These are phyloP conservation scores for Panagrolaimus sp. DNA, from an alignment of 1,140 invertebrate genomes.

Conservation along the genomic window DNA sequence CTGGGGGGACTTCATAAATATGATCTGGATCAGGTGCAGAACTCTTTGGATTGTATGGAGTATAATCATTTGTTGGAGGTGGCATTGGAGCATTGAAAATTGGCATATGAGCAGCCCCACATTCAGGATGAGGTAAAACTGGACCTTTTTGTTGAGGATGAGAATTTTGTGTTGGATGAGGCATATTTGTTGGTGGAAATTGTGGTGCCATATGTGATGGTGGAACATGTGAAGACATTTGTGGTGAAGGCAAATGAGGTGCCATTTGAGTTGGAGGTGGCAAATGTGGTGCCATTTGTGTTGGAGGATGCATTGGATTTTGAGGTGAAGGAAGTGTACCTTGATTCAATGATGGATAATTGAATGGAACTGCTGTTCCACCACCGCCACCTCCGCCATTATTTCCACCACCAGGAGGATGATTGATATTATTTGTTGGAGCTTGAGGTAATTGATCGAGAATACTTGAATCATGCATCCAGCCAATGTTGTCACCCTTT, in stretches of 20 bases:
- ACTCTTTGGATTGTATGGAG: slow-evolving; percentile 23
- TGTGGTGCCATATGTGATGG: slow-evolving; percentile 4
- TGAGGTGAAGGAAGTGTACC: not conserved
- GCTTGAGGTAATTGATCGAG: not conserved
- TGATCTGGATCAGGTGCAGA: slow-evolving; percentile 22
- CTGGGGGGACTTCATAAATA: slow-evolving; percentile 46
- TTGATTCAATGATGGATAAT: not conserved
- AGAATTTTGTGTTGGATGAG: not conserved
- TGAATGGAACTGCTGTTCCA: not conserved
- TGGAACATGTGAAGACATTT: slow-evolving; percentile 2
- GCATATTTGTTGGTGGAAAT: slow-evolving; percentile 4
- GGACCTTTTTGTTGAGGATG: slow-evolving; percentile 15
- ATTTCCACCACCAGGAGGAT: not conserved
- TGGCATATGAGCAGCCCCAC: not conserved
- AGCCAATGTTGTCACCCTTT: not conserved
- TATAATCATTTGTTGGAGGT: slow-evolving; percentile 26
- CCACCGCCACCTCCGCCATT: not conserved
- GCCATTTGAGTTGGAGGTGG: not conserved
- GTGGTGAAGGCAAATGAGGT: not conserved
- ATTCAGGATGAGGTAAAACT: slow-evolving; percentile 14
- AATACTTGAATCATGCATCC: not conserved
- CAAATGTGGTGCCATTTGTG: not conserved
- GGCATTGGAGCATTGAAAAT: slow-evolving; percentile 2
- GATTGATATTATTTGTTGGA: not conserved
- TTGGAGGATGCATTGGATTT: not conserved